Evolutionary conservation across 1,140 invertebrate species (phyloP), one percentile per base, ranked within the genome.

Genomic region (Drosophila bocqueti): DNA sequence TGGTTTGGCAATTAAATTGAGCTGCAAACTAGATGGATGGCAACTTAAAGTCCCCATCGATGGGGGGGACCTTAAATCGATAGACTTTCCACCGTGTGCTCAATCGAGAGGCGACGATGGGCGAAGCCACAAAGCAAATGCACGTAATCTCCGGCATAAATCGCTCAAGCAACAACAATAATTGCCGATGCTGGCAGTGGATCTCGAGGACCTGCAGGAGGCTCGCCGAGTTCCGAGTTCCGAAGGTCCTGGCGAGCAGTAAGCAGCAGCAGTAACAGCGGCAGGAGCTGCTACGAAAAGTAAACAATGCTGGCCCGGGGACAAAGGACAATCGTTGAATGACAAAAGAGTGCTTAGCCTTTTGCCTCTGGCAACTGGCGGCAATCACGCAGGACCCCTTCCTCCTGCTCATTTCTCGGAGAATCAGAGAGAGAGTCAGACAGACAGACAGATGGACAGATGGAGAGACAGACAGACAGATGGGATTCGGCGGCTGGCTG

Each of bases 341-440:
- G 86, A 91, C 85, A 85, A 90, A 85, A 82, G 76, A 85, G 82
- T 85, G 81, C 85, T 90, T 91, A 86, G 85, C 85, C 86, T 85
- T 66, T 73, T 74, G 71, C 71, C 69, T 59, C 75, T 79, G 82
- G 79, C 82, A 79, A 89, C 85, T 85, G 85, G 85, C 85, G 82
- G 85, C 82, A 89, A 89, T 90, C 85, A 89, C 74, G 57, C 82
- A 76, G 86, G 82, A 77, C 66, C 54, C 60, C 57, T 65, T 45
- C 40, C 58, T 40, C 46, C 54, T 31, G 62, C 34, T 9, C 36
- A 57, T 64, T 47, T 67, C 29, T 18, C 21, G 18, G 36, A 62
- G 36, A 62, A 11, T 42, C 24, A 61, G 52, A 42, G 13, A 57
- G 52, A 46, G n/a, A 40, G 55, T 62, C 36, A 47, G 61, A 45